Evolutionary conservation across 2,113 vertebrate genomes (phyloP), one percentile per base, ranked within the genome.

Genomic region (Cromileptes altivelis): DNA sequence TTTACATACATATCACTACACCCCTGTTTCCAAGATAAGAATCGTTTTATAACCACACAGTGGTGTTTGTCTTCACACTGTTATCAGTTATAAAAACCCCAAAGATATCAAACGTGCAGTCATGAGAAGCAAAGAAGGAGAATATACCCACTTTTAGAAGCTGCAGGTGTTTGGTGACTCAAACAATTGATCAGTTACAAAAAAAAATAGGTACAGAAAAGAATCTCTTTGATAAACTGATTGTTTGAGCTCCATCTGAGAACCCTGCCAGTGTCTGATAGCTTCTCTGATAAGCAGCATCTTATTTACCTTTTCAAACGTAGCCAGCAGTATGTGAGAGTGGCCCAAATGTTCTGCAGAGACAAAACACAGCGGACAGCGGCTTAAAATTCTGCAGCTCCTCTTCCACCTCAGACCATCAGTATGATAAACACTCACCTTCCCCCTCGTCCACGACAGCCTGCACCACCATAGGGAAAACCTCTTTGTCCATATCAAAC

Each of bases 391-490:
- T 52, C 67, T 78, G 65, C 61, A 12, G 70, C 27, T 47, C 6
- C 14, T n/a, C 56, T 14, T 56, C 47, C 60, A 5, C 77, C 45
- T 56, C 50, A 30, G 17, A 18, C 11, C 50, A 9, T 7, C 7
- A 5, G 37, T 15, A 40, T 6, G 63, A 80, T 14, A 2, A 52
- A 61, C 3, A 81, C 91, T 93, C 82, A 95, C 95, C 95, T 19
- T 99, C 98, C 60, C 97, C 98, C 92, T 99, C 98, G 30, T 98
- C 97, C 78, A 98, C 98, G 53, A 97, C 96, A 0, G 98, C 98
- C 1, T 99, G 97, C 45, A 99, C 97, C 91, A 99, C 98, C 96
- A 99, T 96, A 17, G 98, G 98, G 89, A 97, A 99, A 56, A 99
- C 89, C 92, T 99, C 98, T 13, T 96, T 96, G 88, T 99, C 98